Evolutionary conservation across 2,888 invertebrate species (phyloP).

Genomic region (Morpho achilles): DNA sequence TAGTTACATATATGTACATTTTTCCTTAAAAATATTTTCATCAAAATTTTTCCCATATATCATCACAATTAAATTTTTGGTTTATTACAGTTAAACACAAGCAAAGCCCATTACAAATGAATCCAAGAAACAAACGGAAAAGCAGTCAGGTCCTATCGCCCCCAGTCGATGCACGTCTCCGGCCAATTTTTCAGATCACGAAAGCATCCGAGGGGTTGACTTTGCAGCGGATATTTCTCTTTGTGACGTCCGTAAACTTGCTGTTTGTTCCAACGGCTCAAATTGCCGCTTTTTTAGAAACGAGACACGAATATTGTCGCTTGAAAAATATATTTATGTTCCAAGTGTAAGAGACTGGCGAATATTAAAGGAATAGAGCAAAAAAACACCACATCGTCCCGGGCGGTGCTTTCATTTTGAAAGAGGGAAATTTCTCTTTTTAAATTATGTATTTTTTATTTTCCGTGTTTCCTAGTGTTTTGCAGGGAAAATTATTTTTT

Average conservation of each 20-base stretch:
- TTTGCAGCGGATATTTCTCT: slow-evolving; percentile 25
- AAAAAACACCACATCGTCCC: neutral
- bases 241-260: slow-evolving; percentile 20
- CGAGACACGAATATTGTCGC: slow-evolving; percentile 20
- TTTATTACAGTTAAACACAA: too few relatives aligned
- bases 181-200: slow-evolving; percentile 43
- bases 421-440: neutral
- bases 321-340: neutral
- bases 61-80: too few relatives aligned
- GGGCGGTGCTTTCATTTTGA: neutral
- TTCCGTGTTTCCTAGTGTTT: neutral
- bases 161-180: slow-evolving; percentile 17
- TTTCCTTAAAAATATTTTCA: too few relatives aligned
- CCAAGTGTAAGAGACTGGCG: neutral
- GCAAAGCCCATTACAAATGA: too few relatives aligned
- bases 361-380: neutral
- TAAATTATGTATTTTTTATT: neutral
- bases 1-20: too few relatives aligned
- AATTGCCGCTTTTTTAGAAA: slow-evolving; percentile 24
- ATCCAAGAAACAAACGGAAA: too few relatives aligned
- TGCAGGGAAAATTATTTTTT: neutral
- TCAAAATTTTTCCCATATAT: too few relatives aligned
- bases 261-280: slow-evolving; percentile 22
- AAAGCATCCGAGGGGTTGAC: slow-evolving; percentile 25
- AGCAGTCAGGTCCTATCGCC: neutral